A percentile compares a stretch with the other conserved stretches of the same genome.
Evolutionary conservation across 2,888 invertebrate species (phyloP).

Genomic region (Cremastobaeus sp.): DNA sequence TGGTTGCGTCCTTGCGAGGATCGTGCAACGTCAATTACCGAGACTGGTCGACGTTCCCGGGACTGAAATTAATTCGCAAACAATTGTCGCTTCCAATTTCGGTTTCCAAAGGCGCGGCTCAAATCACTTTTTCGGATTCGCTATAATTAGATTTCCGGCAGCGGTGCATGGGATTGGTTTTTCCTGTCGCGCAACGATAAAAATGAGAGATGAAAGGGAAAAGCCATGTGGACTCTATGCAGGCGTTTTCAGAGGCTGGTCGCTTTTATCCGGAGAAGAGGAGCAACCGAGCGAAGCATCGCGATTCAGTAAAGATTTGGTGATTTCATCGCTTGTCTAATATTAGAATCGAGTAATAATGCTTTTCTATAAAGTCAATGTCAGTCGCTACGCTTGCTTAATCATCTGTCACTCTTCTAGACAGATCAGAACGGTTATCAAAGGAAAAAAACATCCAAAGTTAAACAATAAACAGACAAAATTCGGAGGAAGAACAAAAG

Average conservation of each 20-base stretch:
- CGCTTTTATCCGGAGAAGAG: neutral
- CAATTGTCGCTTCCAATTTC: conserved; percentile 15
- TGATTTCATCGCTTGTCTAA: conserved; percentile 39
- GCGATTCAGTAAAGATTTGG: conserved; percentile 25
- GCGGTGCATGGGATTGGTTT: conserved; percentile 28
- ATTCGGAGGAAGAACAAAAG: no score
- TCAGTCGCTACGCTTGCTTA: conserved; percentile 24
- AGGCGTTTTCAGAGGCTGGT: no score
- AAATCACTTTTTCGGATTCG: conserved; percentile 38
- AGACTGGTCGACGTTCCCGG: conserved; percentile 9
- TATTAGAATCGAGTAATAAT: conserved; percentile 29
- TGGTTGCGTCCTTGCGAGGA: conserved; percentile 38
- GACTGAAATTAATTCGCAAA: conserved; percentile 5
- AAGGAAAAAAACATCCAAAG: conserved; percentile 13
- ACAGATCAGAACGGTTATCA: neutral
- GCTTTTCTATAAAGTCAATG: conserved; percentile 29
- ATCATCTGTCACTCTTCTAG: conserved; percentile 3
- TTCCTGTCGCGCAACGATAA: conserved; percentile 21
- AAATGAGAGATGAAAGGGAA: neutral
- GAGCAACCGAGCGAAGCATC: neutral
- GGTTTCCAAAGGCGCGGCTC: conserved; percentile 29
- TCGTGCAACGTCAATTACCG: conserved; percentile 6
- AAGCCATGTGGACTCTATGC: neutral
- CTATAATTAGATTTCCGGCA: conserved; percentile 47
- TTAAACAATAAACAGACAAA: no score